Conservation (phyloP, 2,113 vertebrate genomes). For the Phalacrocorax brasilianus region DNA sequence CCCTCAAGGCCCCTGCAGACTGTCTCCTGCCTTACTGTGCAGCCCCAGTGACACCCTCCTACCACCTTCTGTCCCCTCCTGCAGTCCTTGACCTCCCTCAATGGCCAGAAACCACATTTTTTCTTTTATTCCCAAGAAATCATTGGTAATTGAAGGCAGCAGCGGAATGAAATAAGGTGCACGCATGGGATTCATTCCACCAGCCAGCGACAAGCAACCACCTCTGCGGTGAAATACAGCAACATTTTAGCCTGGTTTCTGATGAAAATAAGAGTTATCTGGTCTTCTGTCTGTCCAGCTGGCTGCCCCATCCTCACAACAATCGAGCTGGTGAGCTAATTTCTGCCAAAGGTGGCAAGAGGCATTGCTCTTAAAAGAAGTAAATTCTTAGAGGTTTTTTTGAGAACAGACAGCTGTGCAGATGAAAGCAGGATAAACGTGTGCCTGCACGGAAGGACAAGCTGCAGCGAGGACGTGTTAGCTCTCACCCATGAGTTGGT, state of each 20-base stretch:
- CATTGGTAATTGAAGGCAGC: background rate
- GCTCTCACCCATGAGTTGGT: background rate
- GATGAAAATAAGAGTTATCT: background rate
- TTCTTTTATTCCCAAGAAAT: background rate
- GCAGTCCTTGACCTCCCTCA: background rate
- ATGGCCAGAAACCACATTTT: background rate
- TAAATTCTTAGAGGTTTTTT: background rate
- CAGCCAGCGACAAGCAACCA: background rate
- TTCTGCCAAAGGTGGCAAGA: background rate
- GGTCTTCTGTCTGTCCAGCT: background rate
- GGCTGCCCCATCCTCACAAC: background rate
- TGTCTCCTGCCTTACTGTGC: background rate
- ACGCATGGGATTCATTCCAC: background rate
- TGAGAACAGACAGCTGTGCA: background rate
- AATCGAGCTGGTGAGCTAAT: background rate
- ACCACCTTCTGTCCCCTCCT: background rate
- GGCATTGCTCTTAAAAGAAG: background rate
- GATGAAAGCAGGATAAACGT: accelerated
- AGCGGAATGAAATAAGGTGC: background rate
- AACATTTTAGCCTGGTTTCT: background rate
- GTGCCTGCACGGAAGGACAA: background rate
- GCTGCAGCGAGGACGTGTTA: background rate
- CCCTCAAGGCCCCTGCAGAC: background rate
- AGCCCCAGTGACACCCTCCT: background rate
- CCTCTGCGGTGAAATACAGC: background rate